Evolutionary conservation across 1,140 invertebrate species (phyloP), one percentile per base, ranked within the genome.

Genomic region (Pentalonia nigronervosa): DNA sequence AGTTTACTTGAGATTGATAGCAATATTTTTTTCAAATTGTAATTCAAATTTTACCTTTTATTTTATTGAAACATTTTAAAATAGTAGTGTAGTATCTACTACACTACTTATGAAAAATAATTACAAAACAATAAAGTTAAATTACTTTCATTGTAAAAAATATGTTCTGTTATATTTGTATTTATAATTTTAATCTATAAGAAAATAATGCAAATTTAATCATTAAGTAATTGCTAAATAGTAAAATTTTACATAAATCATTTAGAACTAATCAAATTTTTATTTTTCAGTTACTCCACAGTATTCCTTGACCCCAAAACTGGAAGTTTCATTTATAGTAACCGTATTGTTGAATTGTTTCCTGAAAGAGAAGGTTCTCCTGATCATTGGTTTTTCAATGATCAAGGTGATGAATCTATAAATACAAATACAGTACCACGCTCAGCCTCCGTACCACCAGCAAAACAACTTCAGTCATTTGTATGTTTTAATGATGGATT

Each of bases 371-470:
- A 91, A 81, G 84, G 89, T 89, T 91, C 89, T 45, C 56, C 89
- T 1, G 94, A 93, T 25, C 95, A 95, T 91, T 95, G 95, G 94
- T 95, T 95, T 94, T 95, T 95, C 93, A 95, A 94, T 92, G 94
- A 91, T 56, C 94, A 94, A 81, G 94, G 94, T 47, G 92, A 94
- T 14, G 94, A 94, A 81, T 93, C 94, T n/a, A 94, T 94, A 36
- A 53, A 60, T 30, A 84, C 93, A 41, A 93, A 90, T 90, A 91
- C 67, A 60, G 93, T 94, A 14, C 94, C 94, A 14, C 93, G 93
- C 25, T 87, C 94, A 41, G 94, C 94, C 36, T 86, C 94, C 36
- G 94, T 94, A 93, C 94, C 94, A 53, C 94, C 94, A 53, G 67
- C 94, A 76, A 94, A 94, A 41, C 94, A 94, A 91, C 88, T 87